Conservation (phyloP, 2,888 invertebrate species). For the Yponomeuta malinellus region DNA sequence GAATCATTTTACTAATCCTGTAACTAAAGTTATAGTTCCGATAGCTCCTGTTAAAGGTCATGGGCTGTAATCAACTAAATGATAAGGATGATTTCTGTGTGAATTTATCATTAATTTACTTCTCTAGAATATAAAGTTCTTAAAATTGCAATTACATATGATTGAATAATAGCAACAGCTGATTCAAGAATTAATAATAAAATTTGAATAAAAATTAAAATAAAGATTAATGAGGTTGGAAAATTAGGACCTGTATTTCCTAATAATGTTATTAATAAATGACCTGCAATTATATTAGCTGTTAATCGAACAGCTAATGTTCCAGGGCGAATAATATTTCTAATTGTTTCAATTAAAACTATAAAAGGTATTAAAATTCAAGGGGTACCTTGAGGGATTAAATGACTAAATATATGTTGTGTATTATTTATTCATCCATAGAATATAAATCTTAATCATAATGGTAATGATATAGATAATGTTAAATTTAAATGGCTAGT, state of each 20-base stretch:
- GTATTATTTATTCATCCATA: conserved; percentile 79
- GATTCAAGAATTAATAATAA: conserved; percentile 73
- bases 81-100: conserved; percentile 76
- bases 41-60: conserved; percentile 79
- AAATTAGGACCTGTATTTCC: conserved; percentile 47
- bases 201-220: conserved; percentile 66
- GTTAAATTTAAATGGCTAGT: conserved; percentile 79
- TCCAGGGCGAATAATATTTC: conserved; percentile 81
- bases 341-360: conserved; percentile 84
- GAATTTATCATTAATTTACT: conserved; percentile 75
- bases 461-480: conserved; percentile 73
- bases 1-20: conserved; percentile 78
- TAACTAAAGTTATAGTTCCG: conserved; percentile 72
- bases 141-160: conserved; percentile 80
- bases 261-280: conserved; percentile 79
- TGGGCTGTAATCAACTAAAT: conserved; percentile 79
- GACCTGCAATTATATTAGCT: conserved; percentile 87
- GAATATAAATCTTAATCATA: conserved; percentile 80
- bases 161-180: conserved; percentile 79
- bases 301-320: conserved; percentile 82
- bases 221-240: conserved; percentile 36
- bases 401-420: conserved; percentile 79
- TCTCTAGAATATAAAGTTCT: conserved; percentile 81
- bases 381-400: conserved; percentile 82
- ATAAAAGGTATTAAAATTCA: conserved; percentile 80